Evolutionary conservation across 2,113 vertebrate genomes (phyloP).

Genomic region (Nyctibius bracteatus): DNA sequence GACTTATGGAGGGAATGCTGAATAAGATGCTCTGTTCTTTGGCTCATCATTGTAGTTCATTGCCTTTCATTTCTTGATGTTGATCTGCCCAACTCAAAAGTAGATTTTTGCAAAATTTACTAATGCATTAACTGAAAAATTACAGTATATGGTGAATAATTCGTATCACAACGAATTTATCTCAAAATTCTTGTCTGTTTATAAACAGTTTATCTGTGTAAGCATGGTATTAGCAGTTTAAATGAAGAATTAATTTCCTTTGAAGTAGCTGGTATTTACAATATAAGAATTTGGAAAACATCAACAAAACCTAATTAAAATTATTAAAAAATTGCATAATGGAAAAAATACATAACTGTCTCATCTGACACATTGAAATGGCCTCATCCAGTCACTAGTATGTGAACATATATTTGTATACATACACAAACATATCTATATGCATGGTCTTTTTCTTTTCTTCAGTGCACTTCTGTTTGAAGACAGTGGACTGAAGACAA

Average conservation of each 20-base stretch:
- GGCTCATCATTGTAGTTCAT: not conserved
- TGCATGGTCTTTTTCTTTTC: not conserved
- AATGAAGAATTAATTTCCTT: not conserved
- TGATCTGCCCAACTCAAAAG: not conserved
- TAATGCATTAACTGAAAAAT: not conserved
- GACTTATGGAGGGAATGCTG: not conserved
- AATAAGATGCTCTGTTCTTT: not conserved
- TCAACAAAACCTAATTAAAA: not conserved
- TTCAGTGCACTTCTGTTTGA: not conserved
- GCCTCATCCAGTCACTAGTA: not conserved
- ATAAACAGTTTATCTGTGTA: not conserved
- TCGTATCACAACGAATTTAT: not conserved
- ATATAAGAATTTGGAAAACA: not conserved
- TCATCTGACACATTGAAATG: not conserved
- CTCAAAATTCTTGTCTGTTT: not conserved
- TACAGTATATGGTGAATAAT: not conserved
- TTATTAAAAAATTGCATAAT: not conserved
- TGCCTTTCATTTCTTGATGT: not conserved
- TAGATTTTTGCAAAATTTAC: not conserved
- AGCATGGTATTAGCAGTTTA: not conserved
- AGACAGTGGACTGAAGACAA: not conserved
- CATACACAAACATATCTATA: not conserved
- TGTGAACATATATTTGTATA: not conserved
- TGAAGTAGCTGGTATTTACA: not conserved
- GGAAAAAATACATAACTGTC: not conserved